A percentile compares a stretch with the other conserved stretches of the same genome.
These are phyloP conservation scores for Cephus rjabovi DNA, from an alignment of 2,888 invertebrate species.

Conservation along the genomic window DNA sequence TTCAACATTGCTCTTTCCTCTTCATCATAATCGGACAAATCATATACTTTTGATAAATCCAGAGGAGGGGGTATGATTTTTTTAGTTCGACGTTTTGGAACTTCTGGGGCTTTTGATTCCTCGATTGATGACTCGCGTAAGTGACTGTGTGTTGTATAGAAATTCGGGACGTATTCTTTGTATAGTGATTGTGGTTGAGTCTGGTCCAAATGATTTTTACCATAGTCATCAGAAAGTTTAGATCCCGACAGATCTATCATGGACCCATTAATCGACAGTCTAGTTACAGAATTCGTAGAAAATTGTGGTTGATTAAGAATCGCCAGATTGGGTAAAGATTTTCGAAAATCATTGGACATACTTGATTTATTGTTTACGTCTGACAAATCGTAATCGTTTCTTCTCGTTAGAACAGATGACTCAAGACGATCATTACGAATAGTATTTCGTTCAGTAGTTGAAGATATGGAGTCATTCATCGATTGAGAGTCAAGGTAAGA, in stretches of 20 bases:
- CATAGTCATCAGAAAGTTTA: neutral
- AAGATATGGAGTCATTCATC: neutral
- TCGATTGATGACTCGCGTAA: constrained; percentile 31
- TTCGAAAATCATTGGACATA: constrained; percentile 12
- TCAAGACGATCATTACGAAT: neutral
- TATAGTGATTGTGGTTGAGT: neutral
- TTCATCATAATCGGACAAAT: constrained; percentile 34
- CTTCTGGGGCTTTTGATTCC: constrained; percentile 20
- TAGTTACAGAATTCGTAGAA: constrained; percentile 21
- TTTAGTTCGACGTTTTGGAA: constrained; percentile 7
- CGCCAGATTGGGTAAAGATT: constrained; percentile 37
- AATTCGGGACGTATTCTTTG: neutral
- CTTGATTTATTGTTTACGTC: neutral
- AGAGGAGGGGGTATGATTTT: constrained; percentile 39
- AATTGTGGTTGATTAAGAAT: neutral
- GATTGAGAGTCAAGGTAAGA: neutral
- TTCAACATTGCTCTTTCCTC: constrained; percentile 35
- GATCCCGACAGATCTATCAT: constrained; percentile 18
- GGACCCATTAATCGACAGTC: constrained; percentile 33
- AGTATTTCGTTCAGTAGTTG: neutral
- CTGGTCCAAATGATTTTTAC: neutral
- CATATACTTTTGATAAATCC: constrained; percentile 40
- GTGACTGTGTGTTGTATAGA: constrained; percentile 13
- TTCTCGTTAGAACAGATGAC: neutral
- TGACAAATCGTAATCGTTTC: neutral